phyloP scores from a whole-genome alignment of 30 jellyfish, hydroid and myxozoan species.

The Rhopilema esculentum region DNA sequence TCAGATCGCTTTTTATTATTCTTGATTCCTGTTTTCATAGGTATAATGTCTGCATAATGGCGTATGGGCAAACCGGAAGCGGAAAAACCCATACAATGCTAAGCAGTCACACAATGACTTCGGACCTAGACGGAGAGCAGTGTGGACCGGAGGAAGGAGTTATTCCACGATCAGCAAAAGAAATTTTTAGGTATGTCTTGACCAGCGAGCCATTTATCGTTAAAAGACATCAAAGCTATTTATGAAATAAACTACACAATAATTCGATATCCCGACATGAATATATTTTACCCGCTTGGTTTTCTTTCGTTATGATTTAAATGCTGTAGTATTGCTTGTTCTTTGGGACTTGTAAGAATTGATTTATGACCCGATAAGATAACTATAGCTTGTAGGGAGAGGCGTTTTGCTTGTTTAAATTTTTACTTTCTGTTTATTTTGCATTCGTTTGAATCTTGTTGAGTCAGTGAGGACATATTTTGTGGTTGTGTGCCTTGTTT shows the following conservation, averaged over 20 bases:
- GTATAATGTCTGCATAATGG: slow-evolving; percentile 92
- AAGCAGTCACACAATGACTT: slow-evolving; percentile 62
- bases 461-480: too few species aligned
- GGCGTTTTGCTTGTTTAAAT: too few species aligned
- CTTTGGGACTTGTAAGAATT: background rate
- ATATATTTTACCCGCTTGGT: too few species aligned
- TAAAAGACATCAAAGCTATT: too few species aligned
- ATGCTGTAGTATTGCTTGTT: background rate
- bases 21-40: slow-evolving; percentile 15
- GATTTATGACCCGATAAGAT: too few species aligned
- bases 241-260: too few species aligned
- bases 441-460: too few species aligned
- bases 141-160: slow-evolving; percentile 78
- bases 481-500: too few species aligned
- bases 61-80: slow-evolving; percentile 96
- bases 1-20: background rate
- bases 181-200: slow-evolving; percentile 73
- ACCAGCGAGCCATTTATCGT: too few species aligned
- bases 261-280: too few species aligned
- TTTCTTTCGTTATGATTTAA: background rate
- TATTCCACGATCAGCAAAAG: slow-evolving; percentile 94
- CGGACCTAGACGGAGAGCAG: slow-evolving; percentile 62
- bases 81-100: slow-evolving; percentile 96
- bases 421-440: too few species aligned
- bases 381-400: too few species aligned